Conservation (phyloP, 2,888 invertebrate genomes). For the Argyresthia goedartella region DNA sequence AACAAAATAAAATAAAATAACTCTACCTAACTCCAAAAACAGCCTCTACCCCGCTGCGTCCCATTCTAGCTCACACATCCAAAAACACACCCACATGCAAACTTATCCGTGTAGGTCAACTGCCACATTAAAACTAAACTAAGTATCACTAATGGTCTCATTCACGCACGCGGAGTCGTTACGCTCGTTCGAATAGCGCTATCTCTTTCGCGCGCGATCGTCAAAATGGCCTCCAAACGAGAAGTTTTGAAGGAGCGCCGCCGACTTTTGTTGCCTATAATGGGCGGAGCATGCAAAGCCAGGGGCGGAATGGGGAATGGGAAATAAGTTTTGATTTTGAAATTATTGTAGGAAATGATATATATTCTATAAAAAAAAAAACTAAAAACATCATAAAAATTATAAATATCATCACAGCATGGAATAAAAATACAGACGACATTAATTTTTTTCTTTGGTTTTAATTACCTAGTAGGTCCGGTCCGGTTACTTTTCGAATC, state of each 20-base stretch:
- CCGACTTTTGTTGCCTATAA: constrained; percentile 69
- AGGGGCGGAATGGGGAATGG: constrained; percentile 36
- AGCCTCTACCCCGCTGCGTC: constrained; percentile 13
- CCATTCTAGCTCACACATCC: constrained; percentile 8
- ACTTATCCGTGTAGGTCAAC: constrained; percentile 20
- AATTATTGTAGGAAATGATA: neutral
- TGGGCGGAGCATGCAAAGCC: constrained; percentile 65
- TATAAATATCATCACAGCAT: too few species aligned
- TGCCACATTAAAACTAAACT: constrained; percentile 43
- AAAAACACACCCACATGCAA: constrained; percentile 23
- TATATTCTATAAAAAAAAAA: too few species aligned
- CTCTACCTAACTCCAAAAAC: constrained; percentile 8
- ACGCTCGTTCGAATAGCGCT: constrained; percentile 28
- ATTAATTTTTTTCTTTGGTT: too few species aligned
- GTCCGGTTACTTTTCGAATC: too few species aligned
- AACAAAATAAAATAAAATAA: neutral
- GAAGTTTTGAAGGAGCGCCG: constrained; percentile 69
- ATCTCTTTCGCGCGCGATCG: constrained; percentile 56
- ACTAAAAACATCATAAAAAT: too few species aligned
- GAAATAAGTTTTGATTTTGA: neutral
- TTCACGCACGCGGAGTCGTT: constrained; percentile 52
- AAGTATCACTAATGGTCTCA: constrained; percentile 68
- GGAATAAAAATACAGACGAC: too few species aligned
- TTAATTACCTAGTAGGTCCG: too few species aligned
- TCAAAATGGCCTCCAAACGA: constrained; percentile 72